phyloP scores from a whole-genome alignment of 2,797 vertebrate genomes.

The Bovichtus diacanthus region DNA sequence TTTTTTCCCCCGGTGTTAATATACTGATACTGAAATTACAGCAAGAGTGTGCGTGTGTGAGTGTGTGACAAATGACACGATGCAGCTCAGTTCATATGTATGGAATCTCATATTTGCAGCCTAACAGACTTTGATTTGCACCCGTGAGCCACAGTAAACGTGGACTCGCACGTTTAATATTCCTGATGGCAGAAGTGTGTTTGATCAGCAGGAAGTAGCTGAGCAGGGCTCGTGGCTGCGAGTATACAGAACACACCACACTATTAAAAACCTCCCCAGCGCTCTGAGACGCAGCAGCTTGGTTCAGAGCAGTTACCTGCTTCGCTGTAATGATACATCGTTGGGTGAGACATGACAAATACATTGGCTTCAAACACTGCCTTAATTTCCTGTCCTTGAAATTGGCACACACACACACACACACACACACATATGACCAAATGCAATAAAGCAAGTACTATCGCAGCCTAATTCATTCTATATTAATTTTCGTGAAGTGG shows the following conservation, averaged over 20 bases:
- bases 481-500: conserved; percentile 82
- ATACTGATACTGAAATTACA: conserved; percentile 36
- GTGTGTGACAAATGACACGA: conserved; percentile 52
- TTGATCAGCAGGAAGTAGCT: conserved; percentile 62
- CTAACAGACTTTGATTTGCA: conserved; percentile 49
- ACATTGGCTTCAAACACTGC: conserved; percentile 69
- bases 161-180: conserved; percentile 61
- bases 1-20: conserved; percentile 33
- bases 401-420: conserved; percentile 50
- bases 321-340: conserved; percentile 50
- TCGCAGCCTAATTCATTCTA: conserved; percentile 77
- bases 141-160: conserved; percentile 50
- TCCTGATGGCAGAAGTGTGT: conserved; percentile 58
- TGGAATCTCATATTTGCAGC: conserved; percentile 45
- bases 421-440: conserved; percentile 20
- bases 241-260: conserved; percentile 26
- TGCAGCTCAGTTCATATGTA: conserved; percentile 34
- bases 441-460: conserved; percentile 74
- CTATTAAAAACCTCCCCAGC: conserved; percentile 48
- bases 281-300: conserved; percentile 34
- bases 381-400: conserved; percentile 79
- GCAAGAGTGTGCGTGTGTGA: conserved; percentile 40
- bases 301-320: conserved; percentile 50
- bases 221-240: conserved; percentile 25
- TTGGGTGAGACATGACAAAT: conserved; percentile 68